Base-by-base conservation (phyloP, 2,797 vertebrate species). In the Sitta carolinensis region DNA sequence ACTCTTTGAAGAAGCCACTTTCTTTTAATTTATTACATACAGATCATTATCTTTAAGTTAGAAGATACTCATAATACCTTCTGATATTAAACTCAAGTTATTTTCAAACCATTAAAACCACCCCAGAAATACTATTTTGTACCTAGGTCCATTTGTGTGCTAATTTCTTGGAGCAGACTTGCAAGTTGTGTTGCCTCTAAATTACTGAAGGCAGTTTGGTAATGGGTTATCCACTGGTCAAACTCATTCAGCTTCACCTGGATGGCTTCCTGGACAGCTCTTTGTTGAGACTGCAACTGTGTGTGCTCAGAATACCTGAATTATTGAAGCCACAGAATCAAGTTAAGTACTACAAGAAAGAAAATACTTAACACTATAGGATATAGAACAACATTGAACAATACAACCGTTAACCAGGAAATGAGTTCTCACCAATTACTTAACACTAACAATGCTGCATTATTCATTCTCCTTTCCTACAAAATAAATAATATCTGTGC, bases 221-320 rank as follows among this genome's bases (percentile, higher is more conserved):
- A 99, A 96, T 99, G 99, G 10, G 99, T 98, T 92, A 99, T 99
- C 99, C 99, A 99, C 95, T 99, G 99, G 94, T 99, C 99, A 96
- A 99, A 98, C 94, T 99, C 99, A 14, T 98, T 98, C 91, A 99
- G 97, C 96, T 99, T 99, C 96, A 98, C 98, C 97, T 99, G 98
- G 94, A 99, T 99, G 70, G 99, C 99, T 80, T 99, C 99, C 96
- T 99, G 99, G 74, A 99, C 99, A 7, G 99, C 99, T 90, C 98
- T 98, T 94, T 99, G 99, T 66, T 99, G 98, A 13, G 99, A 99
- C 96, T 99, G 99, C 78, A 99, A 97, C 97, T 99, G 99, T 16
- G 98, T 99, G 83, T 99, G 99, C 93, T 99, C 99, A 63, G 99
- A 99, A 97, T 99, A 99, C 94, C 99, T 99, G 97, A 52, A 52